Base-by-base conservation (phyloP, 2,797 vertebrate species). In the Crocodylus rhombifer region DNA sequence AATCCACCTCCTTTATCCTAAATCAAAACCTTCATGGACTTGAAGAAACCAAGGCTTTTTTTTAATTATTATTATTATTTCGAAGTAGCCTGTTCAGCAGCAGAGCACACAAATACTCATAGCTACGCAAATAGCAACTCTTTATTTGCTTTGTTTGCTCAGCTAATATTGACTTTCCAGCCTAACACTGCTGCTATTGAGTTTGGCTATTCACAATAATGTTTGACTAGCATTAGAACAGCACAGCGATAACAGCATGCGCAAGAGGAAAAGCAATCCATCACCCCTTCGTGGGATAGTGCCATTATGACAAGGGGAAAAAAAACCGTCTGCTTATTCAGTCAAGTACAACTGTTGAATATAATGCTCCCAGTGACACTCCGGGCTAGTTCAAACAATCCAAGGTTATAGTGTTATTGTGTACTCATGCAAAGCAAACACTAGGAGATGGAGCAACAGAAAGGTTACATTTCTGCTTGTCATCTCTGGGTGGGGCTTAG, bases 81-180 rank as follows among this genome's bases (percentile, higher is more conserved):
- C 94, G 97, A 97, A 97, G 95, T 94, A 95, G 98, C 97, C 97
- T 95, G 97, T 98, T 97, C 91, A 98, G 98, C 98, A 92, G 97
- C 96, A 94, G 94, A 98, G 97, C 98, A 98, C 96, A 98, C 97
- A 98, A 93, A 93, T 95, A 97, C 98, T 98, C 97, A 97, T 98
- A 97, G 98, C 98, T 98, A 98, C 97, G 97, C 98, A 99, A 99
- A 99, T 98, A 99, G 99, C 98, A 98, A 98, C 99, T 97, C 98
- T 96, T 97, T 95, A 89, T 97, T 97, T 96, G 94, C 97, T 86
- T 21, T 99, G 98, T 99, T 98, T 99, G 98, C 98, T 99, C 97
- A 97, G 98, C 98, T 98, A 99, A 99, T 99, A 99, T 99, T 99
- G 99, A 99, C 99, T 98, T 96, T 98, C 97, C 98, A 97, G 98